A percentile compares a stretch with the other conserved stretches of the same genome.
Evolutionary conservation across 2,113 vertebrate species (phyloP).

Genomic region (Fregata magnificens): DNA sequence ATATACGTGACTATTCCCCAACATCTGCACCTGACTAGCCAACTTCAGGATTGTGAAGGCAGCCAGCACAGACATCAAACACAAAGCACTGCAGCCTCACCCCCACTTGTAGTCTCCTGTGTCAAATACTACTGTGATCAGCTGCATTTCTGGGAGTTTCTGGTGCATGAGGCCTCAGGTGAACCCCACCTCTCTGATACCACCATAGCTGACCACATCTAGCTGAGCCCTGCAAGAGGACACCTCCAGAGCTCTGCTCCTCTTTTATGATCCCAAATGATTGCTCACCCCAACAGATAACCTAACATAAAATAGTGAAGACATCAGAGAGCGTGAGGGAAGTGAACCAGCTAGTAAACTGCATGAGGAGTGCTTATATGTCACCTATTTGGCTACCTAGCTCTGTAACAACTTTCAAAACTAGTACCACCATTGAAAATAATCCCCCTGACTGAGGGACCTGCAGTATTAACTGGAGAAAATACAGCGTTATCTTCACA

Average conservation of each 20-base stretch:
- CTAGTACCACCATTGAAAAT: background rate
- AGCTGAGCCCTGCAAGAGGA: background rate
- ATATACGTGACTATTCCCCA: background rate
- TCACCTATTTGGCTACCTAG: background rate
- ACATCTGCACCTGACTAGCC: rapidly evolving
- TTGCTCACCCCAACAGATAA: background rate
- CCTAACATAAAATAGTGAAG: background rate
- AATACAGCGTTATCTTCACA: background rate
- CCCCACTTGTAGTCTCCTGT: background rate
- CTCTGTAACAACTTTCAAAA: background rate
- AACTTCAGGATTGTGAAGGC: background rate
- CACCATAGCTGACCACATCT: background rate
- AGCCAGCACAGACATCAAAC: background rate
- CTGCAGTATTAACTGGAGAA: background rate
- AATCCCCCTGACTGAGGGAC: background rate
- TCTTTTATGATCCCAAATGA: background rate
- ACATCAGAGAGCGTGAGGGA: background rate
- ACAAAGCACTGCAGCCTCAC: background rate
- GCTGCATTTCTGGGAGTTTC: background rate
- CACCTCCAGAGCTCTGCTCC: background rate
- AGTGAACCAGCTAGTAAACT: background rate
- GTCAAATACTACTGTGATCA: background rate
- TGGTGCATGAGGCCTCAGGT: background rate
- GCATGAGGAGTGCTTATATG: background rate
- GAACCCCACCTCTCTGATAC: background rate